Base-by-base conservation (phyloP, 1,140 invertebrate genomes). In the Drosophila sproati region DNA sequence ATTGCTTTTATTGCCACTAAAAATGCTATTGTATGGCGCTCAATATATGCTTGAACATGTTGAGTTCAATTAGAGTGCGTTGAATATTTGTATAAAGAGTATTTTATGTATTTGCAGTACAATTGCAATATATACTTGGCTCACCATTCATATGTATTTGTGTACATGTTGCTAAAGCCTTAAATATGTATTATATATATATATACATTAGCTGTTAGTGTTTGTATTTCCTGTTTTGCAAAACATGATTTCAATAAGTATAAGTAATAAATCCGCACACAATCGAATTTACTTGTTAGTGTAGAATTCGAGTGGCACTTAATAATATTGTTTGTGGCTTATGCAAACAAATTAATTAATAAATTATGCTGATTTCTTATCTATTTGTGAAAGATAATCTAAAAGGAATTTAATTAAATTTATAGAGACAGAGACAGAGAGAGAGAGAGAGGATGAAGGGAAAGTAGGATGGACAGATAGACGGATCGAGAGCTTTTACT, bases 1-100 rank as follows among this genome's bases (percentile, higher is more conserved):
- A 52, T 4, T 52, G 32, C 47, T 8, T 60, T 35, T 60, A 56
- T 57, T 50, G 45, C 43, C 28, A 56, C 10, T 37, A 54, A 35
- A 52, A 61, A 52, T 37, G 34, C 29, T 29, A 20, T 51, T 32
- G 8, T 32, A 51, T 32, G 2, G 10, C 10, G 39, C 39, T n/a
- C n/a, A 43, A 29, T 37, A 8, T 48, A 12, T 10, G 28, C 32
- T 50, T 39, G 39, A n/a, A 54, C 50, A 62, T 31, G 32, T 47
- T 39, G 12, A 35, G 39, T 12, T 34, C 31, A 64, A 54, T 64
- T 64, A 32, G n/a, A 37, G 20, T 29, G 7, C 2, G 20, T 31
- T 3, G 31, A 1, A 0, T 35, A 35, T 52, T 52, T 52, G 32
- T 52, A n/a, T 3, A 34, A 2, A 2, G 20, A 20, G 47, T 50